Conservation (phyloP, 2,888 invertebrate genomes). For the Aricia artaxerxes region DNA sequence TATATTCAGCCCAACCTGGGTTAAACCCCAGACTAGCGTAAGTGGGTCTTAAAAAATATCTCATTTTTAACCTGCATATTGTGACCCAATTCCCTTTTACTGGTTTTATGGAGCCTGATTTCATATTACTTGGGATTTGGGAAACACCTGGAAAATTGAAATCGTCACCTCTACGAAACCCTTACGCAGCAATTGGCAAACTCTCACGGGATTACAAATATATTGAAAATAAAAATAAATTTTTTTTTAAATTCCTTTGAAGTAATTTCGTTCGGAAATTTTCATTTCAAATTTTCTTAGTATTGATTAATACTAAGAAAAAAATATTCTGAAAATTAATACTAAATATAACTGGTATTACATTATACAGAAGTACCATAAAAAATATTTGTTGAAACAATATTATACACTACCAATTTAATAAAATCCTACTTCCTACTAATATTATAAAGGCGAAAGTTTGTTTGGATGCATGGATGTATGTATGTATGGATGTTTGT, state of each 20-base stretch:
- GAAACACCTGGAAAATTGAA: not conserved
- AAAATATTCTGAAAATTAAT: not conserved
- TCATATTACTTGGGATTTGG: not conserved
- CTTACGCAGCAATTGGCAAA: not conserved
- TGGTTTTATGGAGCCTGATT: not conserved
- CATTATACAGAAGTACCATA: too few relatives aligned
- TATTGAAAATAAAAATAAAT: conserved; percentile 5
- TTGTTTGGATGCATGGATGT: too few relatives aligned
- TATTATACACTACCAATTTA: too few relatives aligned
- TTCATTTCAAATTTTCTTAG: not conserved
- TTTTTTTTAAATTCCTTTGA: not conserved
- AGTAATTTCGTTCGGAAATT: not conserved
- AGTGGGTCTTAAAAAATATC: not conserved
- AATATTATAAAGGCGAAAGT: too few relatives aligned
- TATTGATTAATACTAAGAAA: not conserved
- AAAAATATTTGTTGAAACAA: too few relatives aligned
- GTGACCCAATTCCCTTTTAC: not conserved
- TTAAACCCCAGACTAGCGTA: too few relatives aligned
- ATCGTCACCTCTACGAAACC: not conserved
- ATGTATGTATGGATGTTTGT: too few relatives aligned
- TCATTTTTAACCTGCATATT: not conserved
- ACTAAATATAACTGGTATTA: too few relatives aligned
- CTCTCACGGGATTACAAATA: conserved; percentile 8
- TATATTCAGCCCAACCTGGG: too few relatives aligned
- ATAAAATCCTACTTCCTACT: too few relatives aligned